These are phyloP conservation scores for Hippocampus barbouri DNA, from an alignment of 2,113 vertebrate genomes.

Conservation along the genomic window DNA sequence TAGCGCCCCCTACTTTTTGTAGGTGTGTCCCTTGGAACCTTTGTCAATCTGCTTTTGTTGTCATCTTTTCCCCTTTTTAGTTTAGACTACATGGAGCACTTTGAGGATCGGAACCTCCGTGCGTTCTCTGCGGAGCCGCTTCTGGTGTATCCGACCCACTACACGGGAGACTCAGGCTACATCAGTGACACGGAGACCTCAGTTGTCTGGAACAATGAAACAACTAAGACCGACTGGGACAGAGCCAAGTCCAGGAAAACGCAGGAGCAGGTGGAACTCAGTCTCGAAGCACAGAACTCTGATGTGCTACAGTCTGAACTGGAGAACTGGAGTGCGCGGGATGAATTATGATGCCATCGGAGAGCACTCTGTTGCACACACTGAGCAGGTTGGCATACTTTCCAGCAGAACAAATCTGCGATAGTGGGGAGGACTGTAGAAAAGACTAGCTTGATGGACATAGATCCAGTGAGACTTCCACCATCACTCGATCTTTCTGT, in stretches of 20 bases:
- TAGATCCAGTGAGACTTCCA: constrained; percentile 1
- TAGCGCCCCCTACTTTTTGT: neutral
- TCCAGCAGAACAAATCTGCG: constrained; percentile 39
- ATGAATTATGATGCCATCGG: constrained; percentile 74
- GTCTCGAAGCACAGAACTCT: constrained; percentile 77
- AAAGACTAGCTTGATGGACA: constrained; percentile 13
- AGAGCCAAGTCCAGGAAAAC: constrained; percentile 82
- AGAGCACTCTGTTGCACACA: neutral
- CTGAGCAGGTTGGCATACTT: constrained; percentile 1
- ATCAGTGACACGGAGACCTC: constrained; percentile 90
- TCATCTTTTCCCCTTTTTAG: constrained; percentile 50
- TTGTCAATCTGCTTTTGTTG: neutral
- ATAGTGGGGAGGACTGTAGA: constrained; percentile 9
- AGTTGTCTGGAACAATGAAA: constrained; percentile 83
- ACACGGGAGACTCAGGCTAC: constrained; percentile 82
- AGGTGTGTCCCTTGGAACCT: neutral
- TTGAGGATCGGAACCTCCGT: constrained; percentile 73
- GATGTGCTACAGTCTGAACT: constrained; percentile 81
- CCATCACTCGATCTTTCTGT: constrained; percentile 25
- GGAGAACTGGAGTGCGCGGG: constrained; percentile 76
- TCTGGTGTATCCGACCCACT: constrained; percentile 84
- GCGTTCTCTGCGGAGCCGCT: constrained; percentile 86
- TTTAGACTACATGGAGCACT: constrained; percentile 79
- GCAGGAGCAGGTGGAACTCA: constrained; percentile 79
- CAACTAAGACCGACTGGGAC: constrained; percentile 81